Conservation (phyloP, 2,888 invertebrate species). For the Agrenia bidenticulata region DNA sequence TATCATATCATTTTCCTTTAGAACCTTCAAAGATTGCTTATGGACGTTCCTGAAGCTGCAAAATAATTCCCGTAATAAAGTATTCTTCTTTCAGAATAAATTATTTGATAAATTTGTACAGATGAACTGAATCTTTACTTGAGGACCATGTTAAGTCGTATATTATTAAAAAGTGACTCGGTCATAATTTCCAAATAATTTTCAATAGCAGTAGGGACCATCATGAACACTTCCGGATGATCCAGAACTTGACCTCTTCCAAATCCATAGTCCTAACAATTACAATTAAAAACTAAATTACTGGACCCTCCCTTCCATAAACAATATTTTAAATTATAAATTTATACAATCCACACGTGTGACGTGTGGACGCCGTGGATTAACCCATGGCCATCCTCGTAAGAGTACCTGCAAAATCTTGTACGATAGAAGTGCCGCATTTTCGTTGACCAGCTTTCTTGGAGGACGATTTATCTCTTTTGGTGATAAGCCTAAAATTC, state of each 20-base stretch:
- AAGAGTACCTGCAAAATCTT: constrained; percentile 33
- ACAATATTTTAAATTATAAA: too few relatives aligned
- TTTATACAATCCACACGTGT: too few relatives aligned
- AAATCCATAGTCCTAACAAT: constrained; percentile 43
- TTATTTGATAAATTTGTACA: background rate
- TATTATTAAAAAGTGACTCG: constrained; percentile 63
- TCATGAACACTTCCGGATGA: constrained; percentile 63
- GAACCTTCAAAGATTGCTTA: constrained; percentile 55
- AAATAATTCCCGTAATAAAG: background rate
- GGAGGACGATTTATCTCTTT: constrained; percentile 2
- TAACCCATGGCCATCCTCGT: too few relatives aligned
- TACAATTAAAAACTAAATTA: too few relatives aligned
- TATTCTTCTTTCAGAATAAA: background rate
- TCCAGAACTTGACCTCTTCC: constrained; percentile 32
- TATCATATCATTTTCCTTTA: constrained; percentile 58
- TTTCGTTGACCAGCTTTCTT: constrained; percentile 20
- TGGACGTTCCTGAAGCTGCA: constrained; percentile 56
- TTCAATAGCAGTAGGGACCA: constrained; percentile 62
- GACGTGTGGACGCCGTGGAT: too few relatives aligned
- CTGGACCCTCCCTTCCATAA: too few relatives aligned
- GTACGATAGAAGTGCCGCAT: constrained; percentile 10
- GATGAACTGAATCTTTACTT: constrained; percentile 25
- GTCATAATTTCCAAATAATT: constrained; percentile 65
- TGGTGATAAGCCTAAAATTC: background rate
- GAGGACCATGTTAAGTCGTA: constrained; percentile 54